phyloP scores from a whole-genome alignment of 2,888 invertebrate species.

The Perizoma affinitatum region DNA sequence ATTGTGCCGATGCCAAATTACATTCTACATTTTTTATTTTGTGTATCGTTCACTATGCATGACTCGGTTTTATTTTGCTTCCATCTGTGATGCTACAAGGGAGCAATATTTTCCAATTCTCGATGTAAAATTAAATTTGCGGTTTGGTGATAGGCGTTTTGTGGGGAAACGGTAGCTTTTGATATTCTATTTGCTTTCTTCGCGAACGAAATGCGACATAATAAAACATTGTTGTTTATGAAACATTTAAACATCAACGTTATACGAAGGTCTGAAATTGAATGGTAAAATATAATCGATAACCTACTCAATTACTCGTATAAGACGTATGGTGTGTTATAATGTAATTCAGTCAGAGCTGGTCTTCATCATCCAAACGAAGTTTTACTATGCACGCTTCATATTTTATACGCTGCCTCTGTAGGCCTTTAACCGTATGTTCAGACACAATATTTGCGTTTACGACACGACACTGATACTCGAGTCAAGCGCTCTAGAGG shows the following conservation, averaged over 20 bases:
- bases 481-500: conserved; percentile 52
- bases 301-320: no score
- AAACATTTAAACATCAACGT: no score
- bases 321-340: no score
- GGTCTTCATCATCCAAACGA: no score
- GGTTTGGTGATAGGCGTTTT: conserved; percentile 57
- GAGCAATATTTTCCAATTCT: conserved; percentile 69
- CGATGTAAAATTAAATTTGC: conserved; percentile 66
- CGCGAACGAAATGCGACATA: conserved; percentile 28
- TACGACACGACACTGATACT: conserved; percentile 49
- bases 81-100: conserved; percentile 64
- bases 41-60: conserved; percentile 47
- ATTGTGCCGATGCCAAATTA: conserved; percentile 50
- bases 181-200: conserved; percentile 45
- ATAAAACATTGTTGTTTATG: conserved; percentile 7
- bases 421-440: no score
- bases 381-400: no score
- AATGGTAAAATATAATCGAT: no score
- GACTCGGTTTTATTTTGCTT: conserved; percentile 54
- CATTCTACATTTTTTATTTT: conserved; percentile 46
- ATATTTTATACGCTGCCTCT: no score
- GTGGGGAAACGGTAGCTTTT: conserved; percentile 44
- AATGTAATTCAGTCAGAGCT: no score
- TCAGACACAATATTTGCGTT: conserved; percentile 54
- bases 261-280: no score